Evolutionary conservation across 2,113 vertebrate genomes (phyloP).

Genomic region (Cettia cetti): DNA sequence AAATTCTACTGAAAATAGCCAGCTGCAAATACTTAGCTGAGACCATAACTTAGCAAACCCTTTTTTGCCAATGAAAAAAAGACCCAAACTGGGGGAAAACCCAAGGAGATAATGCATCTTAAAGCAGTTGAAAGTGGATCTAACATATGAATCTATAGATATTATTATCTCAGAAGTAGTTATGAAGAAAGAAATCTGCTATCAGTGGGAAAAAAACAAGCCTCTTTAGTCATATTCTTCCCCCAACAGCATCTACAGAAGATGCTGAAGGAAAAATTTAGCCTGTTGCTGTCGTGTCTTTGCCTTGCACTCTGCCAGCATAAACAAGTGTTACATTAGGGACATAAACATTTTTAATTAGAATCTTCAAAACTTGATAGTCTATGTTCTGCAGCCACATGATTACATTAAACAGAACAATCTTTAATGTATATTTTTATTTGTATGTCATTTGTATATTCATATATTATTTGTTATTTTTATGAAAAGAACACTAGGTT

Average conservation of each 20-base stretch:
- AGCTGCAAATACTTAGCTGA: neutral
- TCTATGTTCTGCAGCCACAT: neutral
- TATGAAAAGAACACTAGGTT: neutral
- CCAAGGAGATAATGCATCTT: neutral
- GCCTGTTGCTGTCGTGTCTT: neutral
- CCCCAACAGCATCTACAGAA: neutral
- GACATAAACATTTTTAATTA: neutral
- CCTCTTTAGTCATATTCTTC: neutral
- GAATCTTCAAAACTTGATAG: neutral
- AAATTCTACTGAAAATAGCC: neutral
- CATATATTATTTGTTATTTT: neutral
- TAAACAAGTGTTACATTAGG: neutral
- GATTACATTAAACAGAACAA: neutral
- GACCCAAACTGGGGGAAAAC: neutral
- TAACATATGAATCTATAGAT: neutral
- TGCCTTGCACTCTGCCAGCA: neutral
- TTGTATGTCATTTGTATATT: neutral
- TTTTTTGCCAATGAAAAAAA: neutral
- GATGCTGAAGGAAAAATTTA: rapidly evolving
- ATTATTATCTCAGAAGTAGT: neutral
- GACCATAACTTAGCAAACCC: neutral
- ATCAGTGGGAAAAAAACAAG: neutral
- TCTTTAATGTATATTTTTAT: neutral
- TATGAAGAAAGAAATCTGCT: neutral
- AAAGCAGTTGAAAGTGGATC: neutral